These are phyloP conservation scores for Melopsittacus undulatus DNA, from an alignment of 2,797 vertebrate genomes.

Conservation along the genomic window DNA sequence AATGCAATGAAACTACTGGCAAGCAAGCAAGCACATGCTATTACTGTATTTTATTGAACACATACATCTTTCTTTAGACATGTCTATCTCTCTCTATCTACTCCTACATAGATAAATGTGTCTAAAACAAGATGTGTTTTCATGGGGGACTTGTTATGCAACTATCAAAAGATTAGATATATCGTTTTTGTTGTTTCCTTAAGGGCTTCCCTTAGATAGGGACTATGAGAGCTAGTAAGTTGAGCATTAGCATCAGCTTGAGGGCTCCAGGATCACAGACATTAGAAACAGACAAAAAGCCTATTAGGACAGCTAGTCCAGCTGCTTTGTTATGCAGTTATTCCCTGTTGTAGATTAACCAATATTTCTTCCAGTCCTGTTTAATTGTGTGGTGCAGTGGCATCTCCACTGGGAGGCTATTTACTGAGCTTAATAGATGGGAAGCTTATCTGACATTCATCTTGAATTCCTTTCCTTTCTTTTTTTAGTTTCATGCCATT, in stretches of 20 bases:
- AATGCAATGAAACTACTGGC: conserved; percentile 25
- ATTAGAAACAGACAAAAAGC: neutral
- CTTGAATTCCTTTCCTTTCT: conserved; percentile 54
- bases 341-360: conserved; percentile 45
- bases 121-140: conserved; percentile 59
- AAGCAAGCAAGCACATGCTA: conserved; percentile 7
- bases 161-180: conserved; percentile 52
- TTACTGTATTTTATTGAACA: conserved; percentile 45
- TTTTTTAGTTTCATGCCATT: conserved; percentile 45
- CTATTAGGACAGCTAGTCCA: conserved; percentile 19
- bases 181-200: conserved; percentile 50
- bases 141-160: conserved; percentile 57
- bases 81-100: conserved; percentile 50
- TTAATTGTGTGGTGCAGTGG: conserved; percentile 50
- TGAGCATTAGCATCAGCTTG: neutral
- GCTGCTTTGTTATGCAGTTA: conserved; percentile 57
- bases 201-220: conserved; percentile 22
- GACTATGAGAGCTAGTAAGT: neutral
- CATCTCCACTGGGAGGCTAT: conserved; percentile 54
- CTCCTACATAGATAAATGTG: conserved; percentile 53
- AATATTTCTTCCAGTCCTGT: conserved; percentile 61
- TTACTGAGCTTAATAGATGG: conserved; percentile 64
- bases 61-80: conserved; percentile 47
- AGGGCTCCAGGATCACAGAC: neutral
- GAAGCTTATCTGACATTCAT: conserved; percentile 64